Evolutionary conservation across 2,797 vertebrate genomes (phyloP), one percentile per base, ranked within the genome.

Genomic region (Danio jaintianensis): DNA sequence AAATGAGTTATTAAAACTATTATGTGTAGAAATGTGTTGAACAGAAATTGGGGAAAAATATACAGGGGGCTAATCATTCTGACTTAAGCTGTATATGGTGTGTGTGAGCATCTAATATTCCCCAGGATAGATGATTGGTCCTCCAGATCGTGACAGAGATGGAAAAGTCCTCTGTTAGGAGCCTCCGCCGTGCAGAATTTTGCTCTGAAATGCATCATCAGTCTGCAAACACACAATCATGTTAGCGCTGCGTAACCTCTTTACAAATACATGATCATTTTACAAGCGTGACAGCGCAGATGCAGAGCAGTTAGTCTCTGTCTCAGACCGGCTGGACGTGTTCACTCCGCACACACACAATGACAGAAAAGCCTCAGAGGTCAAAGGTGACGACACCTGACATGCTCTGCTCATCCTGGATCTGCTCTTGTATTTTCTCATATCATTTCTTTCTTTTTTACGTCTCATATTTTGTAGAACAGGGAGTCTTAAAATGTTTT

Each of bases 321-420:
- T 36, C 63, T 47, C 13, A 29, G n/a, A 43, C 0, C 1, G 1
- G 4, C 13, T 22, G 5, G 5, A 40, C 7, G 13, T 2, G 20
- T 22, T 48, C 11, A 6, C 6, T 38, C 64, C 11, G 48, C 10
- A 48, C 45, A 53, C 45, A 53, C 47, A 48, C 53, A 71, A 10
- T 22, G 43, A 62, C 20, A 55, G 64, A 20, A 78, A 11, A 16
- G 63, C 55, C 2, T 61, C 84, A 85, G 75, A 55, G 82, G 81
- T 83, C 82, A 76, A 20, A 80, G 79, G 67, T 84, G 76, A 64
- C 18, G 7, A 73, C 83, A 81, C 79, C 78, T 78, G 82, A 82
- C 83, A 80, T 13, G n/a, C 50, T 72, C 69, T 36, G 50, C 52
- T 22, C 68, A 4, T 55, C 5, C n/a, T 29, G 29, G 22, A 16